phyloP scores from a whole-genome alignment of 2,888 invertebrate genomes.

The Erebia aethiops region DNA sequence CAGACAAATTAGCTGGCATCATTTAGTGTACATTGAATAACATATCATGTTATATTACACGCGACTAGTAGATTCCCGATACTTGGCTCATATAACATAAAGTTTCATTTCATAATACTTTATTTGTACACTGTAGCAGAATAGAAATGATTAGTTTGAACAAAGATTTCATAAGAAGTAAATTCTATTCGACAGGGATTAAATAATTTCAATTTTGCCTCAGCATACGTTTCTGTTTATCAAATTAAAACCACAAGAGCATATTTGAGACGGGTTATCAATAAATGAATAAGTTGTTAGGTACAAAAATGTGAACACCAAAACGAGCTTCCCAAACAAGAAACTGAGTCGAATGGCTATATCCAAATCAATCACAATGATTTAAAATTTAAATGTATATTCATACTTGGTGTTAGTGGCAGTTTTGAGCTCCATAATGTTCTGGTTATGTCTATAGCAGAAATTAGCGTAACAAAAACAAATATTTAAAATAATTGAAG shows the following conservation, averaged over 20 bases:
- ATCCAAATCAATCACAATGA: slow-evolving; percentile 13
- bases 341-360: slow-evolving; percentile 13
- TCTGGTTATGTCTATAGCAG: background rate
- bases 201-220: background rate
- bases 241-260: background rate
- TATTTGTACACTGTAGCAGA: background rate
- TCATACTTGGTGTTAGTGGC: slow-evolving; percentile 7
- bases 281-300: slow-evolving; percentile 4
- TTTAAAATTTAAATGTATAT: slow-evolving; percentile 9
- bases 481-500: slow-evolving; percentile 24
- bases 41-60: background rate
- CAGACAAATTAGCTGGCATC: too few species aligned
- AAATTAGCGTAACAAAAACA: slow-evolving; percentile 9
- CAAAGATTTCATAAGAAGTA: background rate
- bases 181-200: background rate
- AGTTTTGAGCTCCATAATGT: slow-evolving; percentile 2
- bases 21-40: too few species aligned
- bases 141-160: background rate
- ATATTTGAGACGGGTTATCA: background rate
- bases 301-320: background rate
- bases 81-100: background rate
- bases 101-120: background rate
- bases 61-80: background rate
- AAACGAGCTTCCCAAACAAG: background rate
- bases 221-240: background rate